Evolutionary conservation across 2,888 invertebrate genomes (phyloP).

Genomic region (Polyommatus icarus): DNA sequence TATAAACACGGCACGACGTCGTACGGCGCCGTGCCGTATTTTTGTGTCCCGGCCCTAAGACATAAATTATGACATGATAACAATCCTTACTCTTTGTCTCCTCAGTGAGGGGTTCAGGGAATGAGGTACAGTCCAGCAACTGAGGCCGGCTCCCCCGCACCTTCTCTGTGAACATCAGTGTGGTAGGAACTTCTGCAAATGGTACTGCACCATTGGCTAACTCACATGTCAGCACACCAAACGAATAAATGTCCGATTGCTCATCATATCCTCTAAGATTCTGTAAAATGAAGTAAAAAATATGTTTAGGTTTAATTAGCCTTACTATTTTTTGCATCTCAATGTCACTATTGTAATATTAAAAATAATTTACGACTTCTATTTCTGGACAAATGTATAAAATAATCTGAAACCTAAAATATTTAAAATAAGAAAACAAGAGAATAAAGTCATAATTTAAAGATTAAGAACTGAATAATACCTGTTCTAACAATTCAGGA

Average conservation of each 20-base stretch:
- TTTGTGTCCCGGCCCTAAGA: no score
- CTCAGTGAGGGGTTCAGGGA: slow-evolving; percentile 75
- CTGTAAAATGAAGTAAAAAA: slow-evolving; percentile 56
- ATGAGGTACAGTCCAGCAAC: slow-evolving; percentile 86
- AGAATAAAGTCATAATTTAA: no score
- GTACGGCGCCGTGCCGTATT: no score
- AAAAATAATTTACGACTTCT: background rate
- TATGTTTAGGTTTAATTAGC: background rate
- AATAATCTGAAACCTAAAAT: background rate
- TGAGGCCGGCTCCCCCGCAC: slow-evolving; percentile 89
- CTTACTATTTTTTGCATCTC: background rate
- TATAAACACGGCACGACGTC: no score
- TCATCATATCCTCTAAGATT: slow-evolving; percentile 93
- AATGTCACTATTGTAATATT: background rate
- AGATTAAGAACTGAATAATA: slow-evolving; percentile 44
- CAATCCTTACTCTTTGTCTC: slow-evolving; percentile 56
- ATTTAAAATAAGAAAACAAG: background rate
- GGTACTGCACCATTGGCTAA: slow-evolving; percentile 94
- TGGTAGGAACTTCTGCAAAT: slow-evolving; percentile 91
- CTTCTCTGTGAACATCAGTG: slow-evolving; percentile 95
- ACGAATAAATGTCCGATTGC: slow-evolving; percentile 94
- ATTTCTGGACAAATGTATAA: background rate
- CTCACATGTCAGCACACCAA: slow-evolving; percentile 94
- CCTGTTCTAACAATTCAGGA: slow-evolving; percentile 94
- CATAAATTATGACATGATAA: background rate